These are phyloP conservation scores for Panthera tigris DNA, from an alignment of 2,113 vertebrate genomes.

Conservation along the genomic window DNA sequence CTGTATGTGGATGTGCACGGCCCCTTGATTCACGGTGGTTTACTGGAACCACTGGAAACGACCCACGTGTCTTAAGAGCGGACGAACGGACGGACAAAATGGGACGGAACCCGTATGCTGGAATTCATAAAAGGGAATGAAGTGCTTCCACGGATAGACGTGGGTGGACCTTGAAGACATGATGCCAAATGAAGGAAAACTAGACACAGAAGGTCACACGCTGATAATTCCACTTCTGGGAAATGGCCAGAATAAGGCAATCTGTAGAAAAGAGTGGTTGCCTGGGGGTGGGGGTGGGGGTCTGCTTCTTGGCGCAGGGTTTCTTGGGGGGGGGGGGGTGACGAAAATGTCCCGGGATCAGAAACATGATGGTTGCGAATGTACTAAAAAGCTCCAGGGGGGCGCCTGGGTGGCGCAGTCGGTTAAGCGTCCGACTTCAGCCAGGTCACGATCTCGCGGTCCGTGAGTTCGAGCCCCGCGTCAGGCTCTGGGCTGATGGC, in stretches of 20 bases:
- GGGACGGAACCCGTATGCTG: not conserved
- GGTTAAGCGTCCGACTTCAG: too few species aligned
- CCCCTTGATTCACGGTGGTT: too few species aligned
- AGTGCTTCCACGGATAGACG: fast-evolving
- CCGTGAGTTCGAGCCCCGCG: too few species aligned
- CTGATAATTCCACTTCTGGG: not conserved
- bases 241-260: not conserved
- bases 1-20: not conserved
- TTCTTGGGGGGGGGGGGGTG: not conserved
- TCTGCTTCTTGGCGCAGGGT: not conserved
- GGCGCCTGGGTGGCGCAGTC: too few species aligned
- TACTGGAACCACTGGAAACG: not conserved
- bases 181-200: not conserved
- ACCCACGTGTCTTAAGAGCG: not conserved
- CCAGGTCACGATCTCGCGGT: too few species aligned
- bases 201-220: not conserved
- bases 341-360: not conserved
- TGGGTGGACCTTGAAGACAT: not conserved
- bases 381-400: not conserved
- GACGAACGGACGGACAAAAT: too few species aligned
- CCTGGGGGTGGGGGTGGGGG: not conserved
- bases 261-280: not conserved
- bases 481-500: too few species aligned
- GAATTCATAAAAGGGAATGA: not conserved
- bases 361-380: not conserved